Conservation (phyloP, 2,113 vertebrate genomes). For the Pomatostomus ruficeps region DNA sequence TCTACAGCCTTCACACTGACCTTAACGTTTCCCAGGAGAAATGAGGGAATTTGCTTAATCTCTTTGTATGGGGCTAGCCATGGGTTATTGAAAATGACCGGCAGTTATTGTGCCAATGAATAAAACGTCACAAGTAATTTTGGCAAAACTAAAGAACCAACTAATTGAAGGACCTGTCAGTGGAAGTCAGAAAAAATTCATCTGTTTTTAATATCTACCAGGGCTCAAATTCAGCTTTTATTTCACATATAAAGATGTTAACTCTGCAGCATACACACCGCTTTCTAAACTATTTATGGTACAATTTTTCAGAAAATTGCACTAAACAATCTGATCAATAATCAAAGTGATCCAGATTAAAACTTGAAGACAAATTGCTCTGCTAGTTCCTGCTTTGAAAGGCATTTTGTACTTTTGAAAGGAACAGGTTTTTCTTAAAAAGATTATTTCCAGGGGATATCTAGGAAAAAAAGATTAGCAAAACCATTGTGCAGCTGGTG, state of each 20-base stretch:
- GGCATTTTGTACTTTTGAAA: not conserved
- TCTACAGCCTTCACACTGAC: not conserved
- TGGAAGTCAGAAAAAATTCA: constrained; percentile 31
- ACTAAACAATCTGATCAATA: not conserved
- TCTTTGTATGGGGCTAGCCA: constrained; percentile 35
- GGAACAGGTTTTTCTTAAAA: not conserved
- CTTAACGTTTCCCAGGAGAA: not conserved
- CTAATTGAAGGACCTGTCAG: constrained; percentile 34
- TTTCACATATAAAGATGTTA: not conserved
- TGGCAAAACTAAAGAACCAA: constrained; percentile 36
- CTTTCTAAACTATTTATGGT: not conserved
- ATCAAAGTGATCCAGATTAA: not conserved
- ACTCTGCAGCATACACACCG: not conserved
- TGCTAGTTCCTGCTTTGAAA: not conserved
- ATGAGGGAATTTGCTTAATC: constrained; percentile 40
- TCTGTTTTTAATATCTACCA: constrained; percentile 45
- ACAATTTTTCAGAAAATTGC: not conserved
- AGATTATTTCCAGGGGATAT: not conserved
- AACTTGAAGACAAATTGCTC: not conserved
- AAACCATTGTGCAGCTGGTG: not conserved
- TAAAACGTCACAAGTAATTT: constrained; percentile 53
- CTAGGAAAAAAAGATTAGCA: not conserved
- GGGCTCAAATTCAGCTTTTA: constrained; percentile 18
- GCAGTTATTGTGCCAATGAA: constrained; percentile 34
- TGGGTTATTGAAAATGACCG: constrained; percentile 54